A percentile compares a stretch with the other conserved stretches of the same genome.
phyloP scores from a whole-genome alignment of 2,113 vertebrate genomes.

The Gambusia affinis region DNA sequence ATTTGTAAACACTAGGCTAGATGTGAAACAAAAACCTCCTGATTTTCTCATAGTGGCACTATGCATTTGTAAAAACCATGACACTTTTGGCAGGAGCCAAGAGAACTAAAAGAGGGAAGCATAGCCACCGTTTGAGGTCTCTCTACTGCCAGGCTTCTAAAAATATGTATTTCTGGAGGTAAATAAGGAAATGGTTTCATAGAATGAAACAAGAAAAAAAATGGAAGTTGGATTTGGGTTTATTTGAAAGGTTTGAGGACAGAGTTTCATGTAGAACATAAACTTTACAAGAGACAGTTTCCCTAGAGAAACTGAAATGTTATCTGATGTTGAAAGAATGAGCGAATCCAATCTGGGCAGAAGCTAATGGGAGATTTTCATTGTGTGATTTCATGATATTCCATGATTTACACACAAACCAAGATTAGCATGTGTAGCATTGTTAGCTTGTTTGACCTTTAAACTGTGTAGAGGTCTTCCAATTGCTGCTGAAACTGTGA shows the following conservation, averaged over 20 bases:
- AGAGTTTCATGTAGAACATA: not conserved
- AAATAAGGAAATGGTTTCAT: constrained; percentile 49
- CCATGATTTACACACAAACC: too few species aligned
- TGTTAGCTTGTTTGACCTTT: not conserved
- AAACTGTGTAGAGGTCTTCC: not conserved
- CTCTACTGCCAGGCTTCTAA: not conserved
- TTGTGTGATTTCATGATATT: not conserved
- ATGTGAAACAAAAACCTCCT: constrained; percentile 20
- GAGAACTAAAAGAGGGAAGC: constrained; percentile 66
- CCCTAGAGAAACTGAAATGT: not conserved
- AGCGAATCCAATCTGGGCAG: not conserved
- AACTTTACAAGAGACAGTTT: not conserved
- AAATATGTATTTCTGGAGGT: constrained; percentile 11
- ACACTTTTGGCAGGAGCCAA: not conserved
- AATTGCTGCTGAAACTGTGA: not conserved
- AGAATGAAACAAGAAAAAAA: constrained; percentile 43
- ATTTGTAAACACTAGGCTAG: not conserved
- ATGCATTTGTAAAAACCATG: constrained; percentile 12
- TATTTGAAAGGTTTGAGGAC: constrained; percentile 22
- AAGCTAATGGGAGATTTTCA: not conserved
- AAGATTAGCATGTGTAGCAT: not conserved
- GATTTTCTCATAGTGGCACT: not conserved
- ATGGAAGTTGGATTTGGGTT: constrained; percentile 37
- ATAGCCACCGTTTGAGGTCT: constrained; percentile 7
- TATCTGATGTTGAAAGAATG: not conserved